Conservation (phyloP, 2,797 vertebrate genomes). For the Remorina albescens region DNA sequence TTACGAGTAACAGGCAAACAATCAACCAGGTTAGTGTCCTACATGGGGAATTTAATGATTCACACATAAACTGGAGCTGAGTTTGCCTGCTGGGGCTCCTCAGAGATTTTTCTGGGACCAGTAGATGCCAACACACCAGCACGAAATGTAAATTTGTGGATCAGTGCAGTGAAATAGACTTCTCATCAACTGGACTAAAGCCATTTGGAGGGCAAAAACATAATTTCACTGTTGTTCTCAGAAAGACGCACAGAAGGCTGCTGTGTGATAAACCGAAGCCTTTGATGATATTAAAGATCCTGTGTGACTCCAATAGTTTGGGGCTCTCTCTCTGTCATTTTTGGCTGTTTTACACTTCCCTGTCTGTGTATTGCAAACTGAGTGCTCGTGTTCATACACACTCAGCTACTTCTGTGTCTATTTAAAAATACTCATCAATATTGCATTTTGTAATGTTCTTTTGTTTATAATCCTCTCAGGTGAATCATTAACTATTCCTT, state of each 20-base stretch:
- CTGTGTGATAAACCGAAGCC: slow-evolving; percentile 47
- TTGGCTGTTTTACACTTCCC: slow-evolving; percentile 15
- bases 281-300: slow-evolving; percentile 44
- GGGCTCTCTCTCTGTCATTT: slow-evolving; percentile 29
- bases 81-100: slow-evolving; percentile 22
- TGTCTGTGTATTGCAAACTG: slow-evolving; percentile 15
- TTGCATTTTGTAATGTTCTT: slow-evolving; percentile 59
- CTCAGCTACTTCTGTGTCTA: slow-evolving; percentile 22
- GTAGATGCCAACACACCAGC: slow-evolving; percentile 15
- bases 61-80: background rate
- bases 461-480: slow-evolving; percentile 59
- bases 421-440: slow-evolving; percentile 65
- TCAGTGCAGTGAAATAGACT: slow-evolving; percentile 62
- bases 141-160: slow-evolving; percentile 65
- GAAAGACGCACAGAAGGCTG: slow-evolving; percentile 23
- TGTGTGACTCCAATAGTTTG: slow-evolving; percentile 48
- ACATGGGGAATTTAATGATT: slow-evolving; percentile 25
- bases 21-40: slow-evolving; percentile 22
- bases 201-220: slow-evolving; percentile 44
- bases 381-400: slow-evolving; percentile 20
- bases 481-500: slow-evolving; percentile 65
- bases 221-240: slow-evolving; percentile 40
- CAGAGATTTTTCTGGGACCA: slow-evolving; percentile 29
- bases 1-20: slow-evolving; percentile 20
- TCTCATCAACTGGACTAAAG: slow-evolving; percentile 38